phyloP scores from a whole-genome alignment of 2,113 vertebrate species.

The Enhydra lutris region DNA sequence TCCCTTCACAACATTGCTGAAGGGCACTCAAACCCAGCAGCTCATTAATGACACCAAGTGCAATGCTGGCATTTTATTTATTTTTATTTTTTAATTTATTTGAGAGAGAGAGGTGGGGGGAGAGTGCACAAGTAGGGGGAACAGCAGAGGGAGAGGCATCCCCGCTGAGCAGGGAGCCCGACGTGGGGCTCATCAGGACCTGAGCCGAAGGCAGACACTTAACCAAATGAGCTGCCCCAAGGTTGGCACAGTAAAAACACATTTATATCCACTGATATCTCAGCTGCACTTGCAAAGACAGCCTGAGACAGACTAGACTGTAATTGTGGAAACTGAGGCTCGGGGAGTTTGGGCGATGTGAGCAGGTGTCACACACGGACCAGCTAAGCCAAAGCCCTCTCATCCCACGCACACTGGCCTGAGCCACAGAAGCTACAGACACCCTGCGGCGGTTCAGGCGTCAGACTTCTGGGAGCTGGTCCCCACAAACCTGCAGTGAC shows the following conservation, averaged over 20 bases:
- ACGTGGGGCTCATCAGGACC: too few species aligned
- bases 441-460: fast-evolving
- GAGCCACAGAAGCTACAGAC: background rate
- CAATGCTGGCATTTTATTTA: background rate
- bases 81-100: too few species aligned
- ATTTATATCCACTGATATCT: background rate
- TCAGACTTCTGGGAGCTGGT: background rate
- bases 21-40: background rate
- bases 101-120: too few species aligned
- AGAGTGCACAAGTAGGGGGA: too few species aligned
- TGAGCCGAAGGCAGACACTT: too few species aligned
- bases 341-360: background rate
- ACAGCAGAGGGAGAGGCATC: too few species aligned
- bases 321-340: background rate
- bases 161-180: too few species aligned
- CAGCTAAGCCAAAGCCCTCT: background rate
- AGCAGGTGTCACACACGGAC: background rate
- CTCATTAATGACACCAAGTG: background rate
- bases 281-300: background rate
- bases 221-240: too few species aligned
- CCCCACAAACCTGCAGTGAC: fast-evolving
- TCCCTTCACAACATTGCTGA: background rate
- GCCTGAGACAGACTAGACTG: background rate
- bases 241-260: background rate
- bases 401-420: background rate